Evolutionary conservation across 92 coral and sea anemone genomes (phyloP).

Genomic region (Zoanthus solanderi): DNA sequence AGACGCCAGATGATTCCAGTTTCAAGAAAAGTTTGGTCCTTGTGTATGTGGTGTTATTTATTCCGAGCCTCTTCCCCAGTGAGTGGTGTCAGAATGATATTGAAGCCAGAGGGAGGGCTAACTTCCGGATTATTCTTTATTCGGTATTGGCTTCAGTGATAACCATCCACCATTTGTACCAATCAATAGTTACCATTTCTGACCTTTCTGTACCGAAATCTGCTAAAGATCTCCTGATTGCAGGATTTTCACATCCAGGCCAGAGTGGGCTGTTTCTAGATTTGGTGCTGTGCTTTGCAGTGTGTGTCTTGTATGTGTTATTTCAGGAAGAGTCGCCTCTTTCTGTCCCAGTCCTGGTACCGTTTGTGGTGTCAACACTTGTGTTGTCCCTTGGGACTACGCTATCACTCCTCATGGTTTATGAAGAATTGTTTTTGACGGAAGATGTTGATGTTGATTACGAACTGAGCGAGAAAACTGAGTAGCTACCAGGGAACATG

Average conservation of each 20-base stretch:
- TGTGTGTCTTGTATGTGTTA: slow-evolving; percentile 53
- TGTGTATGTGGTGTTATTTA: slow-evolving; percentile 51
- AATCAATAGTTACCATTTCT: slow-evolving; percentile 50
- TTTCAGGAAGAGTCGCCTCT: slow-evolving; percentile 18
- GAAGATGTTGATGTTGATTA: too few species aligned
- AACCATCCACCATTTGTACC: slow-evolving; percentile 65
- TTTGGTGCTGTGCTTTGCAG: slow-evolving; percentile 56
- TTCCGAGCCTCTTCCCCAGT: slow-evolving; percentile 70
- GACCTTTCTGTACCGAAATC: slow-evolving; percentile 32
- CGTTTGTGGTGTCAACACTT: slow-evolving; percentile 58
- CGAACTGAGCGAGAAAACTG: too few species aligned
- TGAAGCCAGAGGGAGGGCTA: slow-evolving; percentile 26
- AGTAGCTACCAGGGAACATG: too few species aligned
- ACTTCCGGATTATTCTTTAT: slow-evolving; percentile 40
- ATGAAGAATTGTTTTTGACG: slow-evolving; percentile 47
- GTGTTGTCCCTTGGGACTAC: slow-evolving; percentile 74
- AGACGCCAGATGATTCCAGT: slow-evolving; percentile 45
- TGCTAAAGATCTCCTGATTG: slow-evolving; percentile 25
- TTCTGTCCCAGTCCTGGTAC: slow-evolving; percentile 34
- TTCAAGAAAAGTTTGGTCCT: slow-evolving; percentile 56
- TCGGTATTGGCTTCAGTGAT: slow-evolving; percentile 44
- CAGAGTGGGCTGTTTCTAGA: slow-evolving; percentile 58
- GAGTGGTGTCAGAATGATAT: slow-evolving; percentile 21
- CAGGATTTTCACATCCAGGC: slow-evolving; percentile 53
- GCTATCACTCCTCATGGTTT: slow-evolving; percentile 65